Evolutionary conservation across 2,113 vertebrate genomes (phyloP).

Genomic region (Cynocephalus volans): DNA sequence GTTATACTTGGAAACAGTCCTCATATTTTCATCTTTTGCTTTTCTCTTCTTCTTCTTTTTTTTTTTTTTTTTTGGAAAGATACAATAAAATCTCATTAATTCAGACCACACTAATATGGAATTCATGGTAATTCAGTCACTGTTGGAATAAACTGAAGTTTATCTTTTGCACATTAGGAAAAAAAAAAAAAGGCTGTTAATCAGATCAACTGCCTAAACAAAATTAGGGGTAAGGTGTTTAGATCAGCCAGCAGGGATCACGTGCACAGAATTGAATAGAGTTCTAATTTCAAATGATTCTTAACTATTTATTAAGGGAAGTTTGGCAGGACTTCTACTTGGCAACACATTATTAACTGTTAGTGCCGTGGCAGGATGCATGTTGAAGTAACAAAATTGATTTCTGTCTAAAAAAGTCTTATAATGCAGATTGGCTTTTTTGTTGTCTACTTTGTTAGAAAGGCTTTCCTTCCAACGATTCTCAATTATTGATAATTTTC

Average conservation of each 20-base stretch:
- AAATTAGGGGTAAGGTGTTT: constrained; percentile 57
- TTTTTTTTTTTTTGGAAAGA: constrained; percentile 3
- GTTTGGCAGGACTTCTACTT: constrained; percentile 53
- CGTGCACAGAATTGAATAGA: constrained; percentile 42
- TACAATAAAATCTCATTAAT: constrained; percentile 47
- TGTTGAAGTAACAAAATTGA: constrained; percentile 24
- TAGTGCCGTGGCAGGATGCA: background rate
- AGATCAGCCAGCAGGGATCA: background rate
- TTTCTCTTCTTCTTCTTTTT: background rate
- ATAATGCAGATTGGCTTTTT: background rate
- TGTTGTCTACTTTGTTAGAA: background rate
- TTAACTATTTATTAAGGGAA: constrained; percentile 66
- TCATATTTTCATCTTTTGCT: background rate
- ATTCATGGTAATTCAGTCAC: constrained; percentile 25
- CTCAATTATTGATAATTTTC: background rate
- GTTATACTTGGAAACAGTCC: background rate
- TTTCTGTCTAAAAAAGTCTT: constrained; percentile 45
- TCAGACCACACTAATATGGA: constrained; percentile 59
- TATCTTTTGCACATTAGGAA: background rate
- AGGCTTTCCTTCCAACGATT: background rate
- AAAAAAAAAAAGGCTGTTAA: background rate
- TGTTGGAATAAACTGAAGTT: constrained; percentile 23
- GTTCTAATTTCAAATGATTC: constrained; percentile 61
- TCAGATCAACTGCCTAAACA: constrained; percentile 49
- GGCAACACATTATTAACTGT: constrained; percentile 31